These are phyloP conservation scores for Eidolon helvum DNA, from an alignment of 2,113 vertebrate species.

Conservation along the genomic window DNA sequence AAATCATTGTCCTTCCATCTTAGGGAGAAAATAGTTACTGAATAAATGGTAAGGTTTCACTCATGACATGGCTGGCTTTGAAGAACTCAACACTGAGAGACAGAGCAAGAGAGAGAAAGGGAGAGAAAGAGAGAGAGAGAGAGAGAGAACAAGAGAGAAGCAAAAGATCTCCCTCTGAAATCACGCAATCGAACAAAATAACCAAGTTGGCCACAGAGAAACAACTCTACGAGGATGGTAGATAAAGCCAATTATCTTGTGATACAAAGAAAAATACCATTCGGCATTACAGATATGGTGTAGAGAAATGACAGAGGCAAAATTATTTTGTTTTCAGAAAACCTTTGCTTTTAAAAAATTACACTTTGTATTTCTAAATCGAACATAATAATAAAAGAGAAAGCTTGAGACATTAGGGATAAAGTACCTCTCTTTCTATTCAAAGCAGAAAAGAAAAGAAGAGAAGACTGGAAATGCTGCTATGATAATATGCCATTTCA, in stretches of 20 bases:
- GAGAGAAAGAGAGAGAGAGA: background rate
- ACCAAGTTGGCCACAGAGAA: constrained; percentile 16
- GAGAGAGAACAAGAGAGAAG: background rate
- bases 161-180: background rate
- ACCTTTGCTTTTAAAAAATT: constrained; percentile 10
- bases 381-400: constrained; percentile 24
- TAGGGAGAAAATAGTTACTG: constrained; percentile 43
- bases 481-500: background rate
- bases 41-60: constrained; percentile 48
- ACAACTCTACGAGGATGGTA: background rate
- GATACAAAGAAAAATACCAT: background rate
- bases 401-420: background rate
- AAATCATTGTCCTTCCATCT: constrained; percentile 64
- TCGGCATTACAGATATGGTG: background rate
- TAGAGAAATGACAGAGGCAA: background rate
- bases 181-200: constrained; percentile 19
- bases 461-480: background rate
- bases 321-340: constrained; percentile 29
- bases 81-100: background rate
- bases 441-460: background rate
- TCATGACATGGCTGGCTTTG: constrained; percentile 1
- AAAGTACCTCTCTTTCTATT: background rate
- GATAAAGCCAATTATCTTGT: constrained; percentile 18
- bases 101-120: background rate
- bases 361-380: background rate